phyloP scores from a whole-genome alignment of 2,797 vertebrate genomes.

The Karalla daura region DNA sequence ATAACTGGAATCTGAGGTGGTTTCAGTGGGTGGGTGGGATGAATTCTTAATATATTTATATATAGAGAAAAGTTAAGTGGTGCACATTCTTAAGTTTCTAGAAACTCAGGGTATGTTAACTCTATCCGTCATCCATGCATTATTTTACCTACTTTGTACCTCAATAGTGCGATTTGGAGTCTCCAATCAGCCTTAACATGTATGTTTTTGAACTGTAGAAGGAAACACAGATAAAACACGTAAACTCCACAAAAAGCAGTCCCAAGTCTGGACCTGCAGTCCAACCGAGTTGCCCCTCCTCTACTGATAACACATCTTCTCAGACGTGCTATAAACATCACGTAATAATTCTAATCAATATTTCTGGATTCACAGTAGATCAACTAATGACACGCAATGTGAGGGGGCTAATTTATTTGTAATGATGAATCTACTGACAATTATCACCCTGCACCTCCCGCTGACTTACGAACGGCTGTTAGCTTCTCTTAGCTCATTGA shows the following conservation, averaged over 20 bases:
- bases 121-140: no score
- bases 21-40: slow-evolving; percentile 27
- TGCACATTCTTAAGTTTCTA: background rate
- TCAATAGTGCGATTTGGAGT: no score
- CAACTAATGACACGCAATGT: background rate
- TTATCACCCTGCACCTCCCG: background rate
- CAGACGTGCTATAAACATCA: background rate
- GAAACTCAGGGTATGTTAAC: no score
- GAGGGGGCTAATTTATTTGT: background rate
- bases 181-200: no score
- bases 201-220: no score
- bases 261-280: no score
- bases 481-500: background rate
- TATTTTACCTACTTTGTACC: no score
- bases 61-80: background rate
- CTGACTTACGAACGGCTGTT: background rate
- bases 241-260: no score
- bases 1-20: slow-evolving; percentile 4
- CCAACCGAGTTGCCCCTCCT: no score
- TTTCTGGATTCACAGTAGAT: background rate
- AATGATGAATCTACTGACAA: background rate
- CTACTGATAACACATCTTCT: background rate
- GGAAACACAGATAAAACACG: no score
- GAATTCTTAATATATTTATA: slow-evolving; percentile 21
- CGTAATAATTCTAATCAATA: background rate